Evolutionary conservation across 2,888 invertebrate species (phyloP).

Genomic region (Platycheirus albimanus): DNA sequence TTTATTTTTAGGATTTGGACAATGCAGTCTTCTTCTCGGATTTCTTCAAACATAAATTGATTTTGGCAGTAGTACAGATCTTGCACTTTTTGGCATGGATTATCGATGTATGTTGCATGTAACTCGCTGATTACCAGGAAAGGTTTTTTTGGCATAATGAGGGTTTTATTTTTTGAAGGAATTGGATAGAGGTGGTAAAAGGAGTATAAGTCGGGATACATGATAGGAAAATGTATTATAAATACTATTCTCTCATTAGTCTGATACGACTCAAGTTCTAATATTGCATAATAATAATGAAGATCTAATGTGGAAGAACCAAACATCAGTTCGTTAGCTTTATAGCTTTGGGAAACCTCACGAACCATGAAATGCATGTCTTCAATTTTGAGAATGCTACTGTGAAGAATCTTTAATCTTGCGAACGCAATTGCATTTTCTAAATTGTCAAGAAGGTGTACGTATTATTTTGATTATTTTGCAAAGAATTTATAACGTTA

Average conservation of each 20-base stretch:
- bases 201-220: slow-evolving; percentile 21
- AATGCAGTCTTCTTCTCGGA: neutral
- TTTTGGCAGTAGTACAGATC: neutral
- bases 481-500: slow-evolving; percentile 7
- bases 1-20: neutral
- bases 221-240: slow-evolving; percentile 17
- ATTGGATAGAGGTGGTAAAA: slow-evolving; percentile 24
- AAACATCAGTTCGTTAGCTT: slow-evolving; percentile 18
- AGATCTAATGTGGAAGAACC: slow-evolving; percentile 2
- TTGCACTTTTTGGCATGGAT: slow-evolving; percentile 1
- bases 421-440: slow-evolving; percentile 44
- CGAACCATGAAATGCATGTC: slow-evolving; percentile 29
- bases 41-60: neutral
- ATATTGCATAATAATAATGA: slow-evolving; percentile 21
- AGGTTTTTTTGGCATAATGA: neutral
- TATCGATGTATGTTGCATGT: neutral
- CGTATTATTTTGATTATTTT: slow-evolving; percentile 15
- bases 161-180: neutral
- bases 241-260: slow-evolving; percentile 38
- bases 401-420: slow-evolving; percentile 33
- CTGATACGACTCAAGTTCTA: slow-evolving; percentile 30
- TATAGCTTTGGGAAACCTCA: slow-evolving; percentile 12
- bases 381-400: slow-evolving; percentile 36
- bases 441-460: slow-evolving; percentile 23
- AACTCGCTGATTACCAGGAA: neutral